These are phyloP conservation scores for Lordiphosa fenestrarum DNA, from an alignment of 2,888 invertebrate genomes.

Conservation along the genomic window DNA sequence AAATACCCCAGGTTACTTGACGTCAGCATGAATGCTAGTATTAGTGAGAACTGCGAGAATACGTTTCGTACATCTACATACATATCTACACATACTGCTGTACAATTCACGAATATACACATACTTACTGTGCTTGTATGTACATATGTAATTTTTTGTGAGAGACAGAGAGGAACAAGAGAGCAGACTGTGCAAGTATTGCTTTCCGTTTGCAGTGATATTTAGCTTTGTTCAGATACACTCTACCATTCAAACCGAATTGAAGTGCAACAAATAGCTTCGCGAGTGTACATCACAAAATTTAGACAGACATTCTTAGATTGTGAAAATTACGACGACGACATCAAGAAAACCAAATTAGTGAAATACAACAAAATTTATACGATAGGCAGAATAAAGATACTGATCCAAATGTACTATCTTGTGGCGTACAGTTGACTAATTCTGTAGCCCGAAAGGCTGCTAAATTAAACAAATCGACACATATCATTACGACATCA, in stretches of 20 bases:
- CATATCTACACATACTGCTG: too few species aligned
- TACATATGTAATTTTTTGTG: background rate
- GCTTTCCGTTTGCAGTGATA: conserved; percentile 12
- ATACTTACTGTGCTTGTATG: background rate
- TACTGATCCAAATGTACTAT: conserved; percentile 76
- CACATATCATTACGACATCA: conserved; percentile 8
- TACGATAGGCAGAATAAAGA: conserved; percentile 67
- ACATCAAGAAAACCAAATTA: conserved; percentile 1
- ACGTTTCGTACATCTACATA: conserved; percentile 1
- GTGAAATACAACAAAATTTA: conserved; percentile 14
- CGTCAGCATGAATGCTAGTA: conserved; percentile 4
- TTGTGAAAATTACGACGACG: conserved; percentile 9
- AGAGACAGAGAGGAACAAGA: conserved; percentile 1
- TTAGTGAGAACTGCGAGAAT: conserved; percentile 4
- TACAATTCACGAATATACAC: too few species aligned
- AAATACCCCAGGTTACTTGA: conserved; percentile 3
- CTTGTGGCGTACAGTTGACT: conserved; percentile 77
- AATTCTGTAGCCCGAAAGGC: conserved; percentile 58
- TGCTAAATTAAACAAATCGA: conserved; percentile 5
- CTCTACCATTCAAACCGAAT: conserved; percentile 27
- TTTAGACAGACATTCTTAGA: background rate
- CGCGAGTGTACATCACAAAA: conserved; percentile 2
- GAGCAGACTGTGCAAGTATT: background rate
- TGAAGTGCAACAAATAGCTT: conserved; percentile 21
- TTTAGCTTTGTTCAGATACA: conserved; percentile 45